Percentiles rank a stretch among this genome's conserved stretches.
Evolutionary conservation across 2,113 vertebrate species (phyloP).

Genomic region (Physeter macrocephalus): DNA sequence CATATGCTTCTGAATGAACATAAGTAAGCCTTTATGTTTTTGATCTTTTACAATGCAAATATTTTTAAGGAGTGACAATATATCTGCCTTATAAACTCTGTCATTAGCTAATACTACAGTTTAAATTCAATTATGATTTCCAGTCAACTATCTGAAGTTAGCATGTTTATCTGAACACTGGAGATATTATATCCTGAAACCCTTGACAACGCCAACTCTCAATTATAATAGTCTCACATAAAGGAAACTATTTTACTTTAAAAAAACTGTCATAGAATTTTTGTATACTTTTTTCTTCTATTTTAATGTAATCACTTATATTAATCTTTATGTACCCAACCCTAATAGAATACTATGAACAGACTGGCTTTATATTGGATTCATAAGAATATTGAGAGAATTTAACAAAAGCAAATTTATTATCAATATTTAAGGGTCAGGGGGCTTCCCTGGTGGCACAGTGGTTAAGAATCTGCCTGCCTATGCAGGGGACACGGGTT

Average conservation of each 20-base stretch:
- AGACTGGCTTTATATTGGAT: background rate
- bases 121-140: constrained; percentile 42
- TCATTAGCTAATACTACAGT: constrained; percentile 35
- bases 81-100: constrained; percentile 50
- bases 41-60: constrained; percentile 42
- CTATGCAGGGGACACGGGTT: too few relatives aligned
- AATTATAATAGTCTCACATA: background rate
- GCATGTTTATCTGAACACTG: constrained; percentile 40
- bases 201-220: background rate
- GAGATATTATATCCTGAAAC: background rate
- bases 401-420: background rate
- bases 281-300: background rate
- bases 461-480: too few relatives aligned
- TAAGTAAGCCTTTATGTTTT: constrained; percentile 20
- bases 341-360: background rate
- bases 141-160: constrained; percentile 27
- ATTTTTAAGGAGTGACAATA: constrained; percentile 48
- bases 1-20: constrained; percentile 41
- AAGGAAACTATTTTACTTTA: background rate
- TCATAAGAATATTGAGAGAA: background rate
- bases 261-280: background rate
- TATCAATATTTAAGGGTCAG: background rate
- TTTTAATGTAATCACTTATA: background rate
- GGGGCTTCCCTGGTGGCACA: too few relatives aligned
- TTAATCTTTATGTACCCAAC: background rate